Base-by-base conservation (phyloP, 2,888 invertebrate species). In the Helicoverpa assulta region DNA sequence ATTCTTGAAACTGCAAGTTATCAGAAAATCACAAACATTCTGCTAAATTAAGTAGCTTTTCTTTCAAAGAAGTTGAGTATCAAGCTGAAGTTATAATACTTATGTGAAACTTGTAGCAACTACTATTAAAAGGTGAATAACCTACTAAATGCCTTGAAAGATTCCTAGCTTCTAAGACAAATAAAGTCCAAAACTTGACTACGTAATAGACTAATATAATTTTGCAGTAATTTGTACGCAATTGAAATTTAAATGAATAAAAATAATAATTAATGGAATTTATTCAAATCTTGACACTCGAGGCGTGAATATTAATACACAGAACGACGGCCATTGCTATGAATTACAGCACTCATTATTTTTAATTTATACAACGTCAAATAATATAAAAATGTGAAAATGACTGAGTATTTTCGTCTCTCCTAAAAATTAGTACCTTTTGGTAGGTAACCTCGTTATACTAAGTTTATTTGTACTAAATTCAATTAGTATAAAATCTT, bases 281-380 rank as follows among this genome's bases (percentile, higher is more conserved):
- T 80, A 83, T 81, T 83, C 56, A 73, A 74, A 78, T 76, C 66
- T 71, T 74, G 70, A 71, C 76, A 76, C 65, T 70, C 37, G 55
- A 68, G 76, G 67, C 54, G 71, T 61, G 82, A 83, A 83, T 80
- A 79, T 76, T 80, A 80, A 77, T 79, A 70, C 29, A 52, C 37
- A 70, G 65, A 47, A 47, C 59, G 70, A 59, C 67, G 61, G 67
- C 61, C 61, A 65, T 74, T 76, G 70, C 60, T 65, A 67, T 67
- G 54, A 76, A 82, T 76, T 57, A 60, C 57, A 51, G 50, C 33
- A 57, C 73, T 73, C 10, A 80, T 77, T 65, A 74, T 74, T 59
- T 70, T 56, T 61, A 58, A 78, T 70, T 47, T 61, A 71, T 63
- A 37, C 53, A 26, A 63, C 55, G 43, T 53, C 18, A 60, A 65